phyloP scores from a whole-genome alignment of 2,797 vertebrate species.

The Tiaroga cobitis region DNA sequence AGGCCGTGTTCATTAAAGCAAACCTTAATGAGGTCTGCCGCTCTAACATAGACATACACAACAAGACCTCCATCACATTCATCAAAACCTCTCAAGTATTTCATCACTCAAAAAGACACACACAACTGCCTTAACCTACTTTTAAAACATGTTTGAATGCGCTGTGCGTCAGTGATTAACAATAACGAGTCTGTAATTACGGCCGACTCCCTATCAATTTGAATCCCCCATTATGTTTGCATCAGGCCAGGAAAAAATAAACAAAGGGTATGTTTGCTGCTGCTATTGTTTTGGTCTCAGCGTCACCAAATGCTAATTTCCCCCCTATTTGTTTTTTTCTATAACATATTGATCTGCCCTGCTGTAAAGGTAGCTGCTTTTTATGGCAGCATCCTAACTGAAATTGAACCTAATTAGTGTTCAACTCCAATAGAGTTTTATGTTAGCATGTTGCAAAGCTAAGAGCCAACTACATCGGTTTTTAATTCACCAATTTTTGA shows the following conservation, averaged over 20 bases:
- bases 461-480: not conserved
- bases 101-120: conserved; percentile 24
- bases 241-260: conserved; percentile 68
- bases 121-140: conserved; percentile 46
- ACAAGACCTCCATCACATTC: conserved; percentile 35
- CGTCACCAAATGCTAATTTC: conserved; percentile 16
- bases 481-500: not conserved
- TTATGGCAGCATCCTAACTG: not conserved
- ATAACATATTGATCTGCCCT: not conserved
- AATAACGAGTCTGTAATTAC: conserved; percentile 70
- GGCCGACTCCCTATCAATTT: conserved; percentile 67
- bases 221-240: conserved; percentile 68
- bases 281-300: conserved; percentile 56
- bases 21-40: conserved; percentile 69
- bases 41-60: conserved; percentile 35
- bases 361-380: not conserved
- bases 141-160: conserved; percentile 67
- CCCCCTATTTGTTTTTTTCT: conserved; percentile 13
- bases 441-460: not conserved
- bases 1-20: conserved; percentile 66
- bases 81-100: conserved; percentile 25
- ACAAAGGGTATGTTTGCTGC: conserved; percentile 54
- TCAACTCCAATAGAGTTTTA: not conserved
- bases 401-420: not conserved
- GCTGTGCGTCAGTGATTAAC: conserved; percentile 71